Base-by-base conservation (phyloP, 2,888 invertebrate genomes). In the Leptopilina myrica region DNA sequence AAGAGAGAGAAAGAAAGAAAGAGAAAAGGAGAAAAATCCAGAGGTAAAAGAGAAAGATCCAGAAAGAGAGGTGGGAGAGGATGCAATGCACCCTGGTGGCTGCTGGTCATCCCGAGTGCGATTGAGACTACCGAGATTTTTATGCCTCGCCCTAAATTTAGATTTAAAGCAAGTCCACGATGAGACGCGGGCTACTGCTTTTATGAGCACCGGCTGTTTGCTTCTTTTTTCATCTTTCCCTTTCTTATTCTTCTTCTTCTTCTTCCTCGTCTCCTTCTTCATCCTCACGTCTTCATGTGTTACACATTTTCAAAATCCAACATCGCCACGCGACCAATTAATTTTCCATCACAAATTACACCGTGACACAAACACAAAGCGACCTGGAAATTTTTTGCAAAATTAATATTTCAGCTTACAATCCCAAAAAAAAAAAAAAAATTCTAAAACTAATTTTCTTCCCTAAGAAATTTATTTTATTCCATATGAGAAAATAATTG, bases 71-170 rank as follows among this genome's bases (percentile, higher is more conserved):
- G n/a, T 49, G n/a, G 20, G 76, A 76, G 76, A 64, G 49, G 76
- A 76, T 62, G 76, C 76, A 76, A 64, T 76, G 49, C 76, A 64
- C 76, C 79, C 77, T 81, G 40, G 73, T 73, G 56, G 56, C 73
- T 81, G 81, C 79, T 79, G 78, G 77, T 79, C 77, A 75, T 64
- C 59, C 67, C 75, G 73, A 78, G 77, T 73, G 77, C 67, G 80
- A 78, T 79, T 81, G 79, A 73, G 73, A 73, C 73, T 73, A 73
- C 73, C 33, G 73, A 73, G 73, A 73, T 73, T 73, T 73, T 73
- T 73, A 73, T 73, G 73, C 73, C 73, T 73, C 73, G 73, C 73
- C 73, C 73, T 73, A 73, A 73, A 73, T 73, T 73, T 73, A 73
- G 73, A 73, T 73, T 73, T 73, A 73, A 73, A 73, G 69, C 69